phyloP scores from a whole-genome alignment of 2,113 vertebrate genomes.

The Seriola aureovittata region DNA sequence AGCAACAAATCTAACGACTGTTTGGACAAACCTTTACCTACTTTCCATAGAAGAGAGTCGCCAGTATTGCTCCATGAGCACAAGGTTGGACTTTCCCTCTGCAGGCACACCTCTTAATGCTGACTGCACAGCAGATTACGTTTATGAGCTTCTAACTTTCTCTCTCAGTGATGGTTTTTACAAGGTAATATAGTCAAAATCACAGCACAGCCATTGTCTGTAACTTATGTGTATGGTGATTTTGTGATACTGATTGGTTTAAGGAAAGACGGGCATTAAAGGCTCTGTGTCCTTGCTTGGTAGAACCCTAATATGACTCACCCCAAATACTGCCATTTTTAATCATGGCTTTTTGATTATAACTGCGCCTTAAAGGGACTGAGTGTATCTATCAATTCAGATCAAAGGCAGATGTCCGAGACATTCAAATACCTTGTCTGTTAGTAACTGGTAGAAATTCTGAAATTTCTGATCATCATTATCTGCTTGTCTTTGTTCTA shows the following conservation, averaged over 20 bases:
- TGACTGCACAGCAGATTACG: too few relatives aligned
- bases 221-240: too few relatives aligned
- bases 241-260: constrained; percentile 24
- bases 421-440: constrained; percentile 56
- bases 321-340: constrained; percentile 54
- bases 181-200: too few relatives aligned
- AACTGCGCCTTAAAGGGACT: constrained; percentile 64
- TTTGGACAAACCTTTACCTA: too few relatives aligned
- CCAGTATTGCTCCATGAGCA: too few relatives aligned
- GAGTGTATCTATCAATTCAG: constrained; percentile 61
- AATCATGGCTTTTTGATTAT: constrained; percentile 77
- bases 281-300: constrained; percentile 38
- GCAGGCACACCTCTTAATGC: too few relatives aligned
- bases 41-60: too few relatives aligned
- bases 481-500: constrained; percentile 82
- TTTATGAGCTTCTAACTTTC: too few relatives aligned
- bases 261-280: constrained; percentile 43
- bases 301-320: constrained; percentile 47
- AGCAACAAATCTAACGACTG: too few relatives aligned
- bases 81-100: too few relatives aligned
- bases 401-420: constrained; percentile 66
- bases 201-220: too few relatives aligned
- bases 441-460: constrained; percentile 64
- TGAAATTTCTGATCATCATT: constrained; percentile 73
- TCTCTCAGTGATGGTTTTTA: too few relatives aligned